phyloP scores from a whole-genome alignment of 1,140 invertebrate genomes.

The Ladona fulva region DNA sequence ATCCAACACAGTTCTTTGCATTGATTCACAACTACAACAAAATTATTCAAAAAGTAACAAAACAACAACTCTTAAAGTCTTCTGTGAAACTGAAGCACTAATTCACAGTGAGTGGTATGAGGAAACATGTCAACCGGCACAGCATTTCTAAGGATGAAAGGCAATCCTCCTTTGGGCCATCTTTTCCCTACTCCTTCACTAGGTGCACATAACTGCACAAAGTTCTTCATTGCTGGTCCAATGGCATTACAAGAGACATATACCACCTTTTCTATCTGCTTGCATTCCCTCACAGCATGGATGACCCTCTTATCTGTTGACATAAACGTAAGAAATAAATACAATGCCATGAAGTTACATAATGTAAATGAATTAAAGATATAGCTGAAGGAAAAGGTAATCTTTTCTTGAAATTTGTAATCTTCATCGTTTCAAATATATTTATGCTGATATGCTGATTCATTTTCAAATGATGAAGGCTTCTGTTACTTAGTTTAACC shows the following conservation, averaged over 20 bases:
- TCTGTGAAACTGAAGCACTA: slow-evolving; percentile 43
- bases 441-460: too few species aligned
- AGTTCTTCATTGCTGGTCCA: slow-evolving; percentile 26
- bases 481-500: too few species aligned
- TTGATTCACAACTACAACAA: too few species aligned
- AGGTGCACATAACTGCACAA: slow-evolving; percentile 40
- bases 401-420: too few species aligned
- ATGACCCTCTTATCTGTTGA: slow-evolving; percentile 31
- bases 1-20: too few species aligned
- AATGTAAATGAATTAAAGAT: too few species aligned
- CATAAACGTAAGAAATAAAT: too few species aligned
- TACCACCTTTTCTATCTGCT: slow-evolving; percentile 35
- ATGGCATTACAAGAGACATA: slow-evolving; percentile 45
- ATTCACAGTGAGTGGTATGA: slow-evolving; percentile 47
- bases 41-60: too few species aligned
- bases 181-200: slow-evolving; percentile 15
- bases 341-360: too few species aligned
- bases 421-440: too few species aligned
- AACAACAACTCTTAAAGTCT: slow-evolving; percentile 17
- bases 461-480: too few species aligned
- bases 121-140: slow-evolving; percentile 52
- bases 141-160: slow-evolving; percentile 31
- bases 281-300: slow-evolving; percentile 34
- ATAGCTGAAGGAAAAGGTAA: too few species aligned
- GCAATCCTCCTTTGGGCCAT: slow-evolving; percentile 18